A percentile compares a stretch with the other conserved stretches of the same genome.
phyloP scores from a whole-genome alignment of 2,113 vertebrate species.

The Oncorhynchus kisutch region DNA sequence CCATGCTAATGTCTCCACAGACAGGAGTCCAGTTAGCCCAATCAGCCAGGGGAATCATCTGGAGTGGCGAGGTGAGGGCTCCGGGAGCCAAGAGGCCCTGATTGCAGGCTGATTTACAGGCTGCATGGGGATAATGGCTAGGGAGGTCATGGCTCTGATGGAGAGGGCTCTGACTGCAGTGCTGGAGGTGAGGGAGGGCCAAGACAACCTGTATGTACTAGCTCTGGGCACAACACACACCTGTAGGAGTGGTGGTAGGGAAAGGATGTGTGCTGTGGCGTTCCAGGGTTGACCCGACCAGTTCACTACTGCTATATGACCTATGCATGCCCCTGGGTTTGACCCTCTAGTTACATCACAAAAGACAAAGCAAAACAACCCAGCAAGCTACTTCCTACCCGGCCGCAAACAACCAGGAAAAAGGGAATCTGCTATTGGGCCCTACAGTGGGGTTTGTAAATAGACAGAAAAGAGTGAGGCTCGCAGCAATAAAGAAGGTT shows the following conservation, averaged over 20 bases:
- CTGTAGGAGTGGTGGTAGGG: slow-evolving; percentile 6
- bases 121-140: slow-evolving; percentile 71
- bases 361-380: slow-evolving; percentile 76
- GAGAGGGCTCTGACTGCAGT: slow-evolving; percentile 29
- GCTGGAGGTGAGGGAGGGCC: slow-evolving; percentile 1
- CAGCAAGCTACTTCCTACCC: slow-evolving; percentile 72
- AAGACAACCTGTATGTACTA: slow-evolving; percentile 24
- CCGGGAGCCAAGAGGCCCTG: slow-evolving; percentile 68
- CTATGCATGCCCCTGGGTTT: slow-evolving; percentile 57
- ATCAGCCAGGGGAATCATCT: slow-evolving; percentile 74
- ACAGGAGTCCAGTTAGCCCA: slow-evolving; percentile 79
- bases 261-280: background rate
- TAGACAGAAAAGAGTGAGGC: slow-evolving; percentile 56
- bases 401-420: slow-evolving; percentile 48
- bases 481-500: slow-evolving; percentile 56
- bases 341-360: slow-evolving; percentile 79
- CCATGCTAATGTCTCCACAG: slow-evolving; percentile 73
- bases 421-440: slow-evolving; percentile 47
- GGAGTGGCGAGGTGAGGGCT: slow-evolving; percentile 64
- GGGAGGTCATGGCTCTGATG: background rate
- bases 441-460: slow-evolving; percentile 61
- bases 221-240: background rate
- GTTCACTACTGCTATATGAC: slow-evolving; percentile 47
- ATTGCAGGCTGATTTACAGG: slow-evolving; percentile 78
- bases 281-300: slow-evolving; percentile 13